phyloP scores from a whole-genome alignment of 2,888 invertebrate genomes.

The Lysandra coridon region DNA sequence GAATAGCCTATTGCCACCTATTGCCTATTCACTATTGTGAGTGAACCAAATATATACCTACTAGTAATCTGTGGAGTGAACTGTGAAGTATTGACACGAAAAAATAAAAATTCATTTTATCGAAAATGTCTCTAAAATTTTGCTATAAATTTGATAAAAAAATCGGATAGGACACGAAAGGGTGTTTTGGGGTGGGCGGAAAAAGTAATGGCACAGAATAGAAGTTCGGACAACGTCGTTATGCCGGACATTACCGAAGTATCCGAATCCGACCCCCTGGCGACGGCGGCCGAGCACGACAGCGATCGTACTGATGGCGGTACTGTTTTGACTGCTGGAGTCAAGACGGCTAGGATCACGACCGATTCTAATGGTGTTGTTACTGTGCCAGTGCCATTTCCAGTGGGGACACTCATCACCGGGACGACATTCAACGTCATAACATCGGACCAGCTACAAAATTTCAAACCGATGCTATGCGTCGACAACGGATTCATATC shows the following conservation, averaged over 20 bases:
- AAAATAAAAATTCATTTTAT: background rate
- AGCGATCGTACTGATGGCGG: slow-evolving; percentile 76
- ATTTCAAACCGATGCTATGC: slow-evolving; percentile 92
- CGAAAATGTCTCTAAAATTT: slow-evolving; percentile 26
- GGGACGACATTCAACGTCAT: slow-evolving; percentile 92
- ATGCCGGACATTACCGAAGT: slow-evolving; percentile 86
- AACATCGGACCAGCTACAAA: slow-evolving; percentile 90
- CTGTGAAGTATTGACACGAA: background rate
- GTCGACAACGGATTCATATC: slow-evolving; percentile 92
- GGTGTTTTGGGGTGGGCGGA: slow-evolving; percentile 54
- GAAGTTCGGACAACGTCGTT: slow-evolving; percentile 83
- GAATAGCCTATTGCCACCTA: no score
- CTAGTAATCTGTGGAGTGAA: background rate
- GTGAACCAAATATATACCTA: no score
- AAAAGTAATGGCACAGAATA: slow-evolving; percentile 68
- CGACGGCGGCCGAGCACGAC: slow-evolving; percentile 82
- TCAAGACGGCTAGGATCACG: slow-evolving; percentile 58
- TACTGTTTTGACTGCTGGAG: slow-evolving; percentile 57
- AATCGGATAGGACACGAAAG: slow-evolving; percentile 50
- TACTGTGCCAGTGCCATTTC: slow-evolving; percentile 83
- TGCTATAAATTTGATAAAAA: slow-evolving; percentile 42
- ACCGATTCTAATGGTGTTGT: slow-evolving; percentile 69
- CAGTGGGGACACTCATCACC: slow-evolving; percentile 89
- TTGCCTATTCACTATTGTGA: no score
- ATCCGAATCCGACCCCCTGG: slow-evolving; percentile 80